phyloP scores from a whole-genome alignment of 2,113 vertebrate genomes.

The Corythornis vintsioides region DNA sequence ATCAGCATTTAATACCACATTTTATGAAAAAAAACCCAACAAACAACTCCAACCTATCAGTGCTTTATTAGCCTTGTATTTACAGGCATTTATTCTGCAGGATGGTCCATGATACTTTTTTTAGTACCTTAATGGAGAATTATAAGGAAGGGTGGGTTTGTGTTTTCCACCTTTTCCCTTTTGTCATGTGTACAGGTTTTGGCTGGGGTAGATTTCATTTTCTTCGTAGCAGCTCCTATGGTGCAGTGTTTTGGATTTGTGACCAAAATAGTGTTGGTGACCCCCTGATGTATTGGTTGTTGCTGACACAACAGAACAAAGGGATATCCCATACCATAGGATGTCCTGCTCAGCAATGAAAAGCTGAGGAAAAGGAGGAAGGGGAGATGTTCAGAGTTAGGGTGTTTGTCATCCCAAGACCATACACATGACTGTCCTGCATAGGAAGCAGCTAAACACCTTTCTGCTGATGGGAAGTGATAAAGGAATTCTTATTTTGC shows the following conservation, averaged over 20 bases:
- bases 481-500: not conserved
- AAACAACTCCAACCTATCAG: no score
- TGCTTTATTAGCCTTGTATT: not conserved
- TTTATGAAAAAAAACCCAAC: not conserved
- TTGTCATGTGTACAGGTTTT: not conserved
- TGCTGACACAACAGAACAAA: not conserved
- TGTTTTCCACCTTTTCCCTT: not conserved
- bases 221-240: not conserved
- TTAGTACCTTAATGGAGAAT: not conserved
- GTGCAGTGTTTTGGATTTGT: not conserved
- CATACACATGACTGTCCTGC: not conserved
- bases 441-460: not conserved
- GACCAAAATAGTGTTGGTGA: not conserved
- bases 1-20: not conserved
- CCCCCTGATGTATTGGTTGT: not conserved
- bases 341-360: rapidly evolving
- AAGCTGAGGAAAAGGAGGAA: not conserved
- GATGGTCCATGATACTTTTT: not conserved
- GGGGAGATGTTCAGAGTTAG: not conserved
- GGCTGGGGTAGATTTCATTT: not conserved
- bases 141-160: not conserved
- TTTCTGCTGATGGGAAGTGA: not conserved
- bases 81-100: not conserved
- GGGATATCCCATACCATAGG: no score
- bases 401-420: not conserved